A percentile compares a stretch with the other conserved stretches of the same genome.
phyloP scores from a whole-genome alignment of 2,797 vertebrate genomes.

The Leuciscus waleckii region DNA sequence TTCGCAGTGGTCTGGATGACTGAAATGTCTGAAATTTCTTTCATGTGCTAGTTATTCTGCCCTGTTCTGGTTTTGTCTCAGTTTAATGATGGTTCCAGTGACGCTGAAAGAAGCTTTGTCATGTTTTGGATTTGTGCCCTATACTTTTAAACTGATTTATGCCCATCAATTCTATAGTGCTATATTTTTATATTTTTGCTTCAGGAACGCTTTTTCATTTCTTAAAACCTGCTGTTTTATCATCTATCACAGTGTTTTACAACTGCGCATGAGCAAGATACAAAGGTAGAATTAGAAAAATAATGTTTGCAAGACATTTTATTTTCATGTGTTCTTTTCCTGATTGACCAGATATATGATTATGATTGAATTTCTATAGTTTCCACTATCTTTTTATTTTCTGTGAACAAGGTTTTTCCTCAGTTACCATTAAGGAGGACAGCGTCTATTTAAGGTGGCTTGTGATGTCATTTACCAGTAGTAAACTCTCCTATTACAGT shows the following conservation, averaged over 20 bases:
- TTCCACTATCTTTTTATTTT: neutral
- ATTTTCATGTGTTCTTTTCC: neutral
- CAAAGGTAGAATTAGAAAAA: slow-evolving; percentile 6
- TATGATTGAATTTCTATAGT: neutral
- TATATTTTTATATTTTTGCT: neutral
- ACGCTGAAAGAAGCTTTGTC: neutral
- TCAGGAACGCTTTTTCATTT: neutral
- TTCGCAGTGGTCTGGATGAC: neutral
- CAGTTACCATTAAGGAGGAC: neutral
- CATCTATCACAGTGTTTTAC: neutral
- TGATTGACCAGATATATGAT: neutral
- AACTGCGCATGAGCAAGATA: neutral
- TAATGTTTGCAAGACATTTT: neutral
- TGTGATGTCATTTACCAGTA: slow-evolving; percentile 6
- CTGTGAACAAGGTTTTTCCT: neutral
- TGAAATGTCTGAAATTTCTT: neutral
- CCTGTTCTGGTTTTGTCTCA: slow-evolving; percentile 1
- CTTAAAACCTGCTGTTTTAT: neutral
- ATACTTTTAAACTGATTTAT: neutral
- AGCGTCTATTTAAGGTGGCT: slow-evolving; percentile 14
- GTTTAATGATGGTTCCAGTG: neutral
- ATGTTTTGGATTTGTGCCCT: neutral
- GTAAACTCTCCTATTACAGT: slow-evolving; percentile 29
- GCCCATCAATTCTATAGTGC: neutral
- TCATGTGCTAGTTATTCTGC: neutral